phyloP scores from a whole-genome alignment of 1,140 invertebrate genomes.

The Drosophila parabipectinata region DNA sequence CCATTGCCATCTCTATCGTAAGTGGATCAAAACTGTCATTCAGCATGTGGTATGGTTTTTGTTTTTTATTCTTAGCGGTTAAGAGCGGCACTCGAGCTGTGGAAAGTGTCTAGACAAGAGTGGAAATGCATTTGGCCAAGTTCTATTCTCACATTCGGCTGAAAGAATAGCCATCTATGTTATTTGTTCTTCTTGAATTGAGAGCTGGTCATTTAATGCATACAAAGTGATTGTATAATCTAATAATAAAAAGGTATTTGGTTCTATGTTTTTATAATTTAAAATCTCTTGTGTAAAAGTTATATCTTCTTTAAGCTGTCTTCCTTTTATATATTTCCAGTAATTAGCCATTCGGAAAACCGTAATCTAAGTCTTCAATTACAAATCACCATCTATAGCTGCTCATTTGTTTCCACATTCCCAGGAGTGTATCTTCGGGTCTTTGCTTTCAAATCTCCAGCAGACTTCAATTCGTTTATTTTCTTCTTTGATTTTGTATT shows the following conservation, averaged over 20 bases:
- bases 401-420: background rate
- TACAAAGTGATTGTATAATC: background rate
- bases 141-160: background rate
- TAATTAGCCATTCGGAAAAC: background rate
- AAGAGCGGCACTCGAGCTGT: constrained; percentile 6
- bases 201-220: background rate
- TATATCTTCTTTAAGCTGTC: too few species aligned
- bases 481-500: constrained; percentile 27
- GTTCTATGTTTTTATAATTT: background rate
- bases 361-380: constrained; percentile 1
- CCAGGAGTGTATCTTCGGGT: background rate
- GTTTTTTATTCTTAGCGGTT: constrained; percentile 12
- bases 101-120: constrained; percentile 42
- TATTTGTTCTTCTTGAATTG: constrained; percentile 2
- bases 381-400: constrained; percentile 29
- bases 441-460: constrained; percentile 35
- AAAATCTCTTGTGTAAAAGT: background rate
- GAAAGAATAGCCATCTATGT: background rate
- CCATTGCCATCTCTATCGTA: constrained; percentile 20
- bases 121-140: constrained; percentile 40
- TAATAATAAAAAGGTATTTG: background rate
- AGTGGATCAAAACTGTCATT: constrained; percentile 23
- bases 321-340: background rate
- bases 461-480: constrained; percentile 44
- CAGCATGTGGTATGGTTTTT: background rate